Evolutionary conservation across 2,113 vertebrate species (phyloP), one percentile per base, ranked within the genome.

Genomic region (Copsychus sechellarum): DNA sequence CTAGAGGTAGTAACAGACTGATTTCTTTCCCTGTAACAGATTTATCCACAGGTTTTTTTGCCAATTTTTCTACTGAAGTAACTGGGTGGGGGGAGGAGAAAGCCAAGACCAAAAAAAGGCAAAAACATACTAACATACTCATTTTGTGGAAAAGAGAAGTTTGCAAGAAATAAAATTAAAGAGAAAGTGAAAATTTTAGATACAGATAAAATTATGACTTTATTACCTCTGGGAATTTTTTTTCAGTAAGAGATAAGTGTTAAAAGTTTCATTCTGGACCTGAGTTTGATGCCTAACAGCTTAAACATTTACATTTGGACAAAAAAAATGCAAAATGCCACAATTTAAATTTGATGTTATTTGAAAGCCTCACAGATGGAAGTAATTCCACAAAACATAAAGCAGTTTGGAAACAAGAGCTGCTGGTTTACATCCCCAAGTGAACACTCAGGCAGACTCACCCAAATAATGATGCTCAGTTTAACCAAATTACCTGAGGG

Each of bases 291-390:
- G 16, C 57, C 42, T 77, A 70, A 48, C 42, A 73, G 57, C 43
- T 65, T 81, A 73, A 94, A 91, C 7, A 29, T 82, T 93, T 80
- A 83, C 14, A 62, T 83, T 93, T 93, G 71, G 62, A 77, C 47
- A 80, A 81, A 93, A 53, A 73, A 82, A 91, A 56, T 50, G 43
- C 36, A 96, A 91, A 93, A 77, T 70, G 9, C 17, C 22, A 66
- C 19, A 26, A 73, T 51, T 83, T 70, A 83, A 82, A 88, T 70
- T 42, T 90, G 17, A 56, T 70, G 31, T 42, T 54, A 65, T 80
- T 92, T 82, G 81, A 80, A 87, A 88, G 22, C n/a, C 14, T 94
- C 71, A 60, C 84, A 83, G 58, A 86, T 80, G 90, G 81, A 92
- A 92, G 24, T 1, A 6, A 86, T 87, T 88, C 47, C 29, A 73